These are phyloP conservation scores for Liolophura sinensis DNA, from an alignment of 1,140 invertebrate species.

Conservation along the genomic window DNA sequence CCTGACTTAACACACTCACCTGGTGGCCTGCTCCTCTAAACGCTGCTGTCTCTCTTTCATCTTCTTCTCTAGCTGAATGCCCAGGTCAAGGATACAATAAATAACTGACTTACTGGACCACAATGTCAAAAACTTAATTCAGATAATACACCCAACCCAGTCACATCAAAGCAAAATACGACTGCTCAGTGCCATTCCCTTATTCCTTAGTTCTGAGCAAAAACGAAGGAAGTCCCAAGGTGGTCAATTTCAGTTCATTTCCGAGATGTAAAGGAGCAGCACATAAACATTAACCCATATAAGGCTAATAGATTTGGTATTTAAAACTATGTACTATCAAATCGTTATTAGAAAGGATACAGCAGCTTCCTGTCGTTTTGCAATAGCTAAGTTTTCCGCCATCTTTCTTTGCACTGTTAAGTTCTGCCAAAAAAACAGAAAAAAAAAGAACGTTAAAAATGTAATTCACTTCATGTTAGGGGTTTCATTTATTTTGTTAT, in stretches of 20 bases:
- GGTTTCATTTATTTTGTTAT: too few relatives aligned
- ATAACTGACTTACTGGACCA: neutral
- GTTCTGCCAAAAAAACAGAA: constrained; percentile 37
- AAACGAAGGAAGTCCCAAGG: too few relatives aligned
- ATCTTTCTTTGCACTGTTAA: constrained; percentile 53
- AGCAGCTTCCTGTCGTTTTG: constrained; percentile 45
- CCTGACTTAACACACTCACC: constrained; percentile 22
- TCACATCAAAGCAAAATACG: too few relatives aligned
- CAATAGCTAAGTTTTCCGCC: constrained; percentile 54
- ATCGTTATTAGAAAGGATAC: constrained; percentile 31
- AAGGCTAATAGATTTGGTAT: too few relatives aligned
- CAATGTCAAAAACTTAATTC: neutral
- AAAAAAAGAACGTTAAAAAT: constrained; percentile 6
- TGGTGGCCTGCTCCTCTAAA: constrained; percentile 45
- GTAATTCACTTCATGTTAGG: neutral
- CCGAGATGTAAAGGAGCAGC: too few relatives aligned
- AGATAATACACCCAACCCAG: too few relatives aligned
- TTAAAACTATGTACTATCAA: neutral
- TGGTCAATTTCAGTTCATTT: too few relatives aligned
- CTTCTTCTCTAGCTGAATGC: constrained; percentile 41
- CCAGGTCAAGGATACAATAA: constrained; percentile 1
- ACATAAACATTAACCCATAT: too few relatives aligned
- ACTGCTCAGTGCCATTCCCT: too few relatives aligned
- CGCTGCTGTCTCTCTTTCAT: constrained; percentile 49
- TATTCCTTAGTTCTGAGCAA: too few relatives aligned